Conservation (phyloP, 2,797 vertebrate genomes). For the Cheirogaleus major region DNA sequence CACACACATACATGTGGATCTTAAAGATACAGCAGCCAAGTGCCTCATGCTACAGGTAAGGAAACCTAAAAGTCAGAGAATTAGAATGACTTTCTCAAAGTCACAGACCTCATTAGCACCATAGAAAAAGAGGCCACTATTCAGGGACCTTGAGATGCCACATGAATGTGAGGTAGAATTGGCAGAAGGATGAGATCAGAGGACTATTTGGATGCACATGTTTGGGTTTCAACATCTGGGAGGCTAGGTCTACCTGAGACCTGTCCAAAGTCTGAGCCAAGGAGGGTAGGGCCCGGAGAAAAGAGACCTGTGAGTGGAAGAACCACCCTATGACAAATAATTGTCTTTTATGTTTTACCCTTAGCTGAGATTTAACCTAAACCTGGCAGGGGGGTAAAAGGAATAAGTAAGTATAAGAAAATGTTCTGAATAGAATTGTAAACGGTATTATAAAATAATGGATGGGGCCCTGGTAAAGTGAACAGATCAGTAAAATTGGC, state of each 20-base stretch:
- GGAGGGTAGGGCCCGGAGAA: background rate
- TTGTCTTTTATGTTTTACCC: background rate
- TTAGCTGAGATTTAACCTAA: background rate
- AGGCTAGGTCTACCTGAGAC: background rate
- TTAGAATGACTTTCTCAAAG: background rate
- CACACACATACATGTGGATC: background rate
- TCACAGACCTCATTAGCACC: background rate
- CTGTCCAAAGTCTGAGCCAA: background rate
- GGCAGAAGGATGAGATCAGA: background rate
- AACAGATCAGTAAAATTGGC: too few relatives aligned
- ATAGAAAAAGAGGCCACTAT: rapidly evolving
- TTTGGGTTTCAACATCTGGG: background rate
- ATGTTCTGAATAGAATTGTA: background rate
- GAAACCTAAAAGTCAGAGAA: background rate
- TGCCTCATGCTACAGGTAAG: background rate
- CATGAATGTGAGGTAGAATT: rapidly evolving
- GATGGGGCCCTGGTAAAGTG: too few relatives aligned
- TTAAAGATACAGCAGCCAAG: background rate
- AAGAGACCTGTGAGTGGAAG: background rate
- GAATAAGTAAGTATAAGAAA: background rate
- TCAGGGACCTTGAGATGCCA: rapidly evolving
- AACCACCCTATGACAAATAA: background rate
- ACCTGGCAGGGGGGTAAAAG: too few relatives aligned
- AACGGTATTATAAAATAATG: background rate
- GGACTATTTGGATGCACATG: background rate